phyloP scores from a whole-genome alignment of 2,797 vertebrate genomes.

The Sus cebifrons region DNA sequence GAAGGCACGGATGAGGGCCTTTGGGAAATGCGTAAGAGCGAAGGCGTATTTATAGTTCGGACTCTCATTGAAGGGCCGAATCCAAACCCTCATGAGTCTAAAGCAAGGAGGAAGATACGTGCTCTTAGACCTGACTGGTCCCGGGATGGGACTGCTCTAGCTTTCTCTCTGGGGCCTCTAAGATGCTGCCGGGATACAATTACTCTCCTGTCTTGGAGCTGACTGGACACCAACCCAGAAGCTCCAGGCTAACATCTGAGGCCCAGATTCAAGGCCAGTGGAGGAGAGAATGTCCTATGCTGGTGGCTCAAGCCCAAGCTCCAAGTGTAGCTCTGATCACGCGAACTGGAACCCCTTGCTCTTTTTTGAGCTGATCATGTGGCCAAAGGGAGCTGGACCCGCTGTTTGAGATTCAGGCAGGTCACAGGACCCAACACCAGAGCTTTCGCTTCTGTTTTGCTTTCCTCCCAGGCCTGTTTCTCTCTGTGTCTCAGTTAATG shows the following conservation, averaged over 20 bases:
- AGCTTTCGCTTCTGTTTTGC: not conserved
- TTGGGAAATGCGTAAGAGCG: not conserved
- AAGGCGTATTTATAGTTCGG: not conserved
- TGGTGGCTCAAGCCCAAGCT: not conserved
- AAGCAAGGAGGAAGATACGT: slow-evolving; percentile 26
- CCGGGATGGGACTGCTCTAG: not conserved
- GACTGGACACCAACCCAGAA: not conserved
- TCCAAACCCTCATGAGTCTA: not conserved
- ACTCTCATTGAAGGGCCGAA: not conserved
- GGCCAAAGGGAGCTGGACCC: not conserved
- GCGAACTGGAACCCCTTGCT: not conserved
- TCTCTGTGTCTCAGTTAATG: not conserved
- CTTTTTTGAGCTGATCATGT: not conserved
- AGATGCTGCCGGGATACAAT: not conserved
- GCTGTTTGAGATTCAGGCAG: not conserved
- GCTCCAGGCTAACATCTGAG: not conserved
- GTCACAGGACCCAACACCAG: not conserved
- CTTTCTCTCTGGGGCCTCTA: not conserved
- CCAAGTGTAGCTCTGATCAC: not conserved
- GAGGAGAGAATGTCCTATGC: not conserved
- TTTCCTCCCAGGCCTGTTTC: not conserved
- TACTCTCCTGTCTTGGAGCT: not conserved
- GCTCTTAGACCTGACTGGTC: not conserved
- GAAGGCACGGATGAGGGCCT: not conserved
- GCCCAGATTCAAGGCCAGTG: not conserved